These are phyloP conservation scores for Drosophila trapezifrons DNA, from an alignment of 1,140 invertebrate species.

Conservation along the genomic window DNA sequence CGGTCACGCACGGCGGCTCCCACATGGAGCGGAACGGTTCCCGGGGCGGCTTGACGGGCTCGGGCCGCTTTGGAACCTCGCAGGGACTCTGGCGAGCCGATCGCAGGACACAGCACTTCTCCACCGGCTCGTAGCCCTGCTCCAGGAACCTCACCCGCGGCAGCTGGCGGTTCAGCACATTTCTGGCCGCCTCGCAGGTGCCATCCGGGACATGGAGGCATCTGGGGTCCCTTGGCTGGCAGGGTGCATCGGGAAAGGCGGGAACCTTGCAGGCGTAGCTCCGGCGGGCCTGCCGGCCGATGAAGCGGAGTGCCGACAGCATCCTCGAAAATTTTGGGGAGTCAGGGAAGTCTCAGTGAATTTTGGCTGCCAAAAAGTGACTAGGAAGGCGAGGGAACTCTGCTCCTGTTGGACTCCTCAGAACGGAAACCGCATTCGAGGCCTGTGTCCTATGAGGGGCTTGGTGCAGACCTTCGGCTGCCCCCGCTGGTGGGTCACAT, in stretches of 20 bases:
- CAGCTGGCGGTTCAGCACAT: constrained; percentile 10
- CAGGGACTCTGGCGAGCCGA: constrained; percentile 19
- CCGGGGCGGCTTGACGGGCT: neutral
- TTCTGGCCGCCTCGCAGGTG: constrained; percentile 3
- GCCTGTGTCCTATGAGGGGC: neutral
- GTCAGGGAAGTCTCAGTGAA: neutral
- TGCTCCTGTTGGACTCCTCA: neutral
- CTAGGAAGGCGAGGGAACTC: neutral
- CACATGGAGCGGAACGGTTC: constrained; percentile 57
- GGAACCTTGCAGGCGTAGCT: neutral
- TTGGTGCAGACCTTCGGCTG: constrained; percentile 12
- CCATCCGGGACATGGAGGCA: constrained; percentile 9
- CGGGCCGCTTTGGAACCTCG: neutral
- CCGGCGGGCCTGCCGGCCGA: neutral
- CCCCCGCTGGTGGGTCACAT: constrained; percentile 26
- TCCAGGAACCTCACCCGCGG: constrained; percentile 24
- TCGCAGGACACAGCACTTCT: constrained; percentile 30
- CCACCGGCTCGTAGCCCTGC: neutral
- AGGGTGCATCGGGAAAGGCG: constrained; percentile 19
- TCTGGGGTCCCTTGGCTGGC: neutral
- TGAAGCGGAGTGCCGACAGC: neutral
- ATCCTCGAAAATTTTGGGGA: neutral
- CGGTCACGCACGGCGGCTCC: constrained; percentile 7
- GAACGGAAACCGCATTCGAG: neutral
- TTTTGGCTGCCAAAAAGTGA: neutral